phyloP scores from a whole-genome alignment of 1,140 invertebrate genomes.

The Frieseomelitta varia region DNA sequence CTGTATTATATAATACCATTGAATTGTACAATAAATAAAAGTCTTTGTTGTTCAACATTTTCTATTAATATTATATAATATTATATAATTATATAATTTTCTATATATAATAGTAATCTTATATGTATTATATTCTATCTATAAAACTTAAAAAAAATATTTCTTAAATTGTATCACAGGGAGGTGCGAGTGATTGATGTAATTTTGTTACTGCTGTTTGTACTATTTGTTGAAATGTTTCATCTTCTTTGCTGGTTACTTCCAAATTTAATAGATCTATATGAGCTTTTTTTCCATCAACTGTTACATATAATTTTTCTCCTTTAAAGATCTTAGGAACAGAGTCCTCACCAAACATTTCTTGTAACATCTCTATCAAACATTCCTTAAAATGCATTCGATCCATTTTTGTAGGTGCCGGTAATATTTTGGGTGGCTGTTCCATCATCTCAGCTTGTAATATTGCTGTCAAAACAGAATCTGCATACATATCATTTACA shows the following conservation, averaged over 20 bases:
- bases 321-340: constrained; percentile 97
- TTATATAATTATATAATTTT: constrained; percentile 5
- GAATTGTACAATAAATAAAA: constrained; percentile 52
- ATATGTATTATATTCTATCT: not conserved
- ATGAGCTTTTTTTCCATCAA: constrained; percentile 92
- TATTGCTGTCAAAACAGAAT: constrained; percentile 93
- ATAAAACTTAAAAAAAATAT: constrained; percentile 20
- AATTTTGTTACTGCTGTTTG: constrained; percentile 93
- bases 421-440: constrained; percentile 84
- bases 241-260: constrained; percentile 91
- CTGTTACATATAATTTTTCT: constrained; percentile 92
- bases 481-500: constrained; percentile 98
- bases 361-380: constrained; percentile 94
- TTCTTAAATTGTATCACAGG: constrained; percentile 74
- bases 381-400: constrained; percentile 96
- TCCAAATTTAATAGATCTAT: constrained; percentile 92
- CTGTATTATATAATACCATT: constrained; percentile 18
- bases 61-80: not conserved
- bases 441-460: constrained; percentile 89
- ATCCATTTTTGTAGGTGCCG: constrained; percentile 88
- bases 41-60: constrained; percentile 7
- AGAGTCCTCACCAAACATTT: constrained; percentile 97
- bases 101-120: not conserved
- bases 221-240: constrained; percentile 91
- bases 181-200: constrained; percentile 91